A percentile compares a stretch with the other conserved stretches of the same genome.
These are phyloP conservation scores for Amblyopsis hoosieri DNA, from an alignment of 2,797 vertebrate genomes.

Conservation along the genomic window DNA sequence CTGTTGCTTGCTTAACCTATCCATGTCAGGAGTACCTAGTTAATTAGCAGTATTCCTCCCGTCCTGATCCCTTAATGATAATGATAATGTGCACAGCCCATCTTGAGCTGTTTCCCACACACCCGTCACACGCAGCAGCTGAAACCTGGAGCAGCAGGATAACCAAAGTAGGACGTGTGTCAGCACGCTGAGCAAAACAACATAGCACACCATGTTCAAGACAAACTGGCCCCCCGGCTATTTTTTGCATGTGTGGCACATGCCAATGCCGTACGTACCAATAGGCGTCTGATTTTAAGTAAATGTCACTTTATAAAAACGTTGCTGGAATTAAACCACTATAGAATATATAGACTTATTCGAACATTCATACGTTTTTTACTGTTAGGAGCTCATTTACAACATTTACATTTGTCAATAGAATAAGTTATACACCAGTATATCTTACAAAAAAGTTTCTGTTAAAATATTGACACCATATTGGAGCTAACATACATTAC, in stretches of 20 bases:
- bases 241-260: not conserved
- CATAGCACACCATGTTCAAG: conserved; percentile 8
- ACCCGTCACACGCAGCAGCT: conserved; percentile 16
- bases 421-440: too few relatives aligned
- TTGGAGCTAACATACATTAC: too few relatives aligned
- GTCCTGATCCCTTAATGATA: conserved; percentile 43
- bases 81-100: conserved; percentile 22
- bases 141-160: conserved; percentile 12
- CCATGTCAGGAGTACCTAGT: conserved; percentile 20
- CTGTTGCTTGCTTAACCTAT: conserved; percentile 27
- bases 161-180: conserved; percentile 31
- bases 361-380: not conserved
- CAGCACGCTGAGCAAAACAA: conserved; percentile 29
- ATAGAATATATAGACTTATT: not conserved
- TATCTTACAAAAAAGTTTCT: too few relatives aligned
- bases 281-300: not conserved
- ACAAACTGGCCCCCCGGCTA: not conserved
- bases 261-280: not conserved
- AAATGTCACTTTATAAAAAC: not conserved
- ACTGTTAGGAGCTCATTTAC: not conserved
- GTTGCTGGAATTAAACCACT: not conserved
- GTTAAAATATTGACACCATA: too few relatives aligned
- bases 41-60: conserved; percentile 58
- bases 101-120: conserved; percentile 28
- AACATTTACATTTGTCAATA: too few relatives aligned